Evolutionary conservation across 1,140 invertebrate genomes (phyloP).

Genomic region (Ceratosolen fusciceps): DNA sequence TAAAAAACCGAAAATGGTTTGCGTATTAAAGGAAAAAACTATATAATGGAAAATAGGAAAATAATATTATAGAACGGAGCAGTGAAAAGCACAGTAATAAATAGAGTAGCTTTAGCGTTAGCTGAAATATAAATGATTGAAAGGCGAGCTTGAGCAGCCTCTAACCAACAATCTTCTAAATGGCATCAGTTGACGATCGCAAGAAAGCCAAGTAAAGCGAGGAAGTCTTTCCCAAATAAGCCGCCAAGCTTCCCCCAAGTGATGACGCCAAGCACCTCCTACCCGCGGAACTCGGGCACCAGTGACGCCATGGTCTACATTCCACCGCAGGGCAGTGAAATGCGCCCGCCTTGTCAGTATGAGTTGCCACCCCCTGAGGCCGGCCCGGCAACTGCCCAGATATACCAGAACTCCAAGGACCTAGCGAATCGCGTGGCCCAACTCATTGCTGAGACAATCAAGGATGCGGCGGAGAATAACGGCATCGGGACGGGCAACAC

Average conservation of each 20-base stretch:
- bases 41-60: too few species aligned
- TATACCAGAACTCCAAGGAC: conserved; percentile 62
- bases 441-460: conserved; percentile 65
- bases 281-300: conserved; percentile 13
- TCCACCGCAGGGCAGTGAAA: conserved; percentile 51
- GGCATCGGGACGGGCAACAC: conserved; percentile 46
- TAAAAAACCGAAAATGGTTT: too few species aligned
- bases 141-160: too few species aligned
- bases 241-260: conserved; percentile 52
- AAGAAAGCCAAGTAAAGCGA: conserved; percentile 60
- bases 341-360: conserved; percentile 49
- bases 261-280: conserved; percentile 30
- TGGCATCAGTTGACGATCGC: conserved; percentile 30
- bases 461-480: conserved; percentile 60
- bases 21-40: too few species aligned
- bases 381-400: conserved; percentile 69
- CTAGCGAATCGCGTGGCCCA: conserved; percentile 63
- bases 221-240: conserved; percentile 63
- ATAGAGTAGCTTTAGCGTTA: too few species aligned
- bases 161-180: not conserved
- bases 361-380: conserved; percentile 66
- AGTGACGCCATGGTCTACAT: conserved; percentile 57
- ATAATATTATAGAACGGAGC: too few species aligned
- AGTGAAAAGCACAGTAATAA: too few species aligned
- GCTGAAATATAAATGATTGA: too few species aligned